Evolutionary conservation across 2,797 vertebrate genomes (phyloP).

Genomic region (Tinamus major): DNA sequence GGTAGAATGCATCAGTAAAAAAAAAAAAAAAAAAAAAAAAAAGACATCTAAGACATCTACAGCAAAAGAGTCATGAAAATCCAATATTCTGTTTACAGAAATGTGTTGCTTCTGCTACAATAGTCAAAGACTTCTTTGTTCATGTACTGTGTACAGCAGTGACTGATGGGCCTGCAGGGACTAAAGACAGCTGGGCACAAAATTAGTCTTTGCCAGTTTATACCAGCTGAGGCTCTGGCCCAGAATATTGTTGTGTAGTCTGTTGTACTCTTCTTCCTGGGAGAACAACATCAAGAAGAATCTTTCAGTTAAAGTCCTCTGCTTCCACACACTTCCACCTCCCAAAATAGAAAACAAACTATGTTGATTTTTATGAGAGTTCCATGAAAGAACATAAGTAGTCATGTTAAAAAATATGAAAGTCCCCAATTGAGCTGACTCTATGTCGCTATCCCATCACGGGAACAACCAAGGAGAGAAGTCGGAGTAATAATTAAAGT

Average conservation of each 20-base stretch:
- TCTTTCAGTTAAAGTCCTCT: background rate
- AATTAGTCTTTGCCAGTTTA: background rate
- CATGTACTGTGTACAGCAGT: background rate
- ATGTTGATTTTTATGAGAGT: background rate
- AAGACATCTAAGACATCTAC: fast-evolving
- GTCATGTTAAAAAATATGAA: background rate
- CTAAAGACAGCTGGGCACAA: background rate
- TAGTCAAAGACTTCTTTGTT: background rate
- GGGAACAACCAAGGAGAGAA: background rate
- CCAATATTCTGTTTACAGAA: background rate
- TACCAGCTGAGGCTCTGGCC: background rate
- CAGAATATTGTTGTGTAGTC: background rate
- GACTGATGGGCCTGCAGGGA: background rate
- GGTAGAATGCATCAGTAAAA: background rate
- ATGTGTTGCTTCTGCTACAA: background rate
- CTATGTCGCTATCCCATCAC: background rate
- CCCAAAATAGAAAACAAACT: too few species aligned
- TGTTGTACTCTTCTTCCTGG: background rate
- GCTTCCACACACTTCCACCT: background rate
- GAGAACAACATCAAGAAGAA: background rate
- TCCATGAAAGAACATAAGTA: background rate
- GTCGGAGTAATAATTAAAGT: background rate
- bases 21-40: background rate
- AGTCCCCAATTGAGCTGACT: background rate
- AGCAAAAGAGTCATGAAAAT: background rate